A percentile compares a stretch with the other conserved stretches of the same genome.
phyloP scores from a whole-genome alignment of 1,140 invertebrate species.

The Achatina immaculata region DNA sequence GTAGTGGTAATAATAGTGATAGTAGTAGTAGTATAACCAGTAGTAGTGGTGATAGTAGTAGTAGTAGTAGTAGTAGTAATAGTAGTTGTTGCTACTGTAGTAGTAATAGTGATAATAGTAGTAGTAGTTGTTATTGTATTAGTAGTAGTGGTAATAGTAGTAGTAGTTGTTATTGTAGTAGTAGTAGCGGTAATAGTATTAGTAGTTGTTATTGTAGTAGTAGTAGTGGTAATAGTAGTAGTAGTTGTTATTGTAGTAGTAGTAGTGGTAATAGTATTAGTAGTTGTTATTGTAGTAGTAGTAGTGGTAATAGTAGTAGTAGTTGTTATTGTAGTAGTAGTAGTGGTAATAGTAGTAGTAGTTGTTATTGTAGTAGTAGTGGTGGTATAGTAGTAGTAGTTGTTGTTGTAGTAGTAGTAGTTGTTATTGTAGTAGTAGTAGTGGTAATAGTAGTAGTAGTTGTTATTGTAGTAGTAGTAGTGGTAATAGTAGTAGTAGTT shows the following conservation, averaged over 20 bases:
- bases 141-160: conserved; percentile 8
- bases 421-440: conserved; percentile 9
- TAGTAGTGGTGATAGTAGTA: background rate
- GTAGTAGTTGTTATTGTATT: background rate
- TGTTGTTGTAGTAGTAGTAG: background rate
- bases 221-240: background rate
- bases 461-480: conserved; percentile 17
- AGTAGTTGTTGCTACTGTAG: conserved; percentile 7
- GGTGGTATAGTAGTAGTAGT: conserved; percentile 18
- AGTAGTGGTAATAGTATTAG: too few relatives aligned
- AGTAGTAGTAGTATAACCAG: background rate
- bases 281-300: too few relatives aligned
- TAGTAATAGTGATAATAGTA: background rate
- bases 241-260: too few relatives aligned
- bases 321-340: too few relatives aligned
- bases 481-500: conserved; percentile 21
- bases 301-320: too few relatives aligned
- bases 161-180: background rate
- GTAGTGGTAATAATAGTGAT: background rate
- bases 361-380: conserved; percentile 15
- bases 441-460: conserved; percentile 20
- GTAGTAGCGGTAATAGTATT: conserved; percentile 5
- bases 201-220: background rate
- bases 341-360: conserved; percentile 20
- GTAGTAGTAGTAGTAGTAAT: conserved; percentile 22